A percentile compares a stretch with the other conserved stretches of the same genome.
phyloP scores from a whole-genome alignment of 2,113 vertebrate species.

The Boulengeromyrus knoepffleri region DNA sequence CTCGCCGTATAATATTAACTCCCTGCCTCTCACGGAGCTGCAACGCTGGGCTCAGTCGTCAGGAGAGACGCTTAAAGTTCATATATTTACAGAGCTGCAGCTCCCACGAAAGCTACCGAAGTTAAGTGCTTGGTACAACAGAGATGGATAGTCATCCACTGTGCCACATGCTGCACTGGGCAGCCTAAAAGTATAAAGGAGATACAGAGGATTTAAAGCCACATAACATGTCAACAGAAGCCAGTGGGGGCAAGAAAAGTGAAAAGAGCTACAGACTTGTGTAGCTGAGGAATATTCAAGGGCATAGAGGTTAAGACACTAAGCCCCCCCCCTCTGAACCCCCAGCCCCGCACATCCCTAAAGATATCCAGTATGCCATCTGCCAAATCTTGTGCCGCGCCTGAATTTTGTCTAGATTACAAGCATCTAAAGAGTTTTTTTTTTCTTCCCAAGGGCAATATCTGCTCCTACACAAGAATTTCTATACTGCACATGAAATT shows the following conservation, averaged over 20 bases:
- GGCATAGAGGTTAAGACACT: background rate
- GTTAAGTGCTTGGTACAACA: background rate
- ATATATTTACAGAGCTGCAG: background rate
- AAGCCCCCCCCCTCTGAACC: background rate
- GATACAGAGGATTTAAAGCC: background rate
- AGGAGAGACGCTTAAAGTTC: background rate
- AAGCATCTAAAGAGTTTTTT: background rate
- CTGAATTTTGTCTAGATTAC: constrained; percentile 6
- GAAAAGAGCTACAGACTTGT: background rate
- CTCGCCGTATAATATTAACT: background rate
- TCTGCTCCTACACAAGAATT: background rate
- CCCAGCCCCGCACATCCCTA: background rate
- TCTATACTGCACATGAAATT: background rate
- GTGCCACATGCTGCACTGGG: background rate
- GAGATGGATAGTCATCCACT: background rate
- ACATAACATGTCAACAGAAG: background rate
- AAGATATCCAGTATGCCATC: background rate
- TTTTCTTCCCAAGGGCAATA: background rate
- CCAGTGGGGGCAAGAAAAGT: background rate
- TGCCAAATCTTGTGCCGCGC: background rate
- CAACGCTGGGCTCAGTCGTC: background rate
- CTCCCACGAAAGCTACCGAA: too few species aligned
- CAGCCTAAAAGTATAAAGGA: background rate
- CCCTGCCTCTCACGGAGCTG: background rate
- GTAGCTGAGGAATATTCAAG: background rate